A percentile compares a stretch with the other conserved stretches of the same genome.
Evolutionary conservation across 2,888 invertebrate genomes (phyloP).

Genomic region (Nomada ferruginata): DNA sequence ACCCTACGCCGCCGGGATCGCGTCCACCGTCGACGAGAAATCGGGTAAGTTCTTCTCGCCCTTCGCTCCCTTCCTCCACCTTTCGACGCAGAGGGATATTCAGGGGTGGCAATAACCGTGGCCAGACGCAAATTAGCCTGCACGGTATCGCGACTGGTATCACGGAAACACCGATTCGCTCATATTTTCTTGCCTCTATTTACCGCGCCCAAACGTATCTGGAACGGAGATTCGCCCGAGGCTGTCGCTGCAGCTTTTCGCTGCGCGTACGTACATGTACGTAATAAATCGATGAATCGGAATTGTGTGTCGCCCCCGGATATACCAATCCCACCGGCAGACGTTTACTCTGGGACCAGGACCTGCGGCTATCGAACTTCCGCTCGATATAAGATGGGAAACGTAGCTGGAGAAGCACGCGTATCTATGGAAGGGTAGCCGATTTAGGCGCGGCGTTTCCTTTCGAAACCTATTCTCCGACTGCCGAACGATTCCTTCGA

Average conservation of each 20-base stretch:
- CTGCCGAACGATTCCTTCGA: constrained; percentile 23
- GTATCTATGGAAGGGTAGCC: constrained; percentile 12
- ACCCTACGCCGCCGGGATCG: constrained; percentile 71
- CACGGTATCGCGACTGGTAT: background rate
- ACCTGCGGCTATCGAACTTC: background rate
- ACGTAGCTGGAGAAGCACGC: background rate
- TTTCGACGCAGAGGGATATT: background rate
- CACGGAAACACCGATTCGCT: constrained; percentile 3
- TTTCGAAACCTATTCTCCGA: constrained; percentile 38
- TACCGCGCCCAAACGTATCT: constrained; percentile 19
- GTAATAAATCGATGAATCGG: constrained; percentile 44
- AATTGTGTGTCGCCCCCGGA: constrained; percentile 1
- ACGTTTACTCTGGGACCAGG: background rate
- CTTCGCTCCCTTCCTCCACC: background rate
- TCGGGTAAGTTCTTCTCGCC: constrained; percentile 70
- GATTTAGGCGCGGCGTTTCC: constrained; percentile 63
- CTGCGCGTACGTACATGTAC: constrained; percentile 8
- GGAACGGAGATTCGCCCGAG: constrained; percentile 26
- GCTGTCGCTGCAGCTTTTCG: constrained; percentile 30
- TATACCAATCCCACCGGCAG: background rate
- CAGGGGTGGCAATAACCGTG: background rate
- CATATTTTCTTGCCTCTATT: constrained; percentile 27
- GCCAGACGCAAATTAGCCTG: constrained; percentile 3
- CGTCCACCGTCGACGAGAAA: constrained; percentile 70
- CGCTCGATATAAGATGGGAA: background rate